Base-by-base conservation (phyloP, 2,113 vertebrate genomes). In the Desmodus rotundus region DNA sequence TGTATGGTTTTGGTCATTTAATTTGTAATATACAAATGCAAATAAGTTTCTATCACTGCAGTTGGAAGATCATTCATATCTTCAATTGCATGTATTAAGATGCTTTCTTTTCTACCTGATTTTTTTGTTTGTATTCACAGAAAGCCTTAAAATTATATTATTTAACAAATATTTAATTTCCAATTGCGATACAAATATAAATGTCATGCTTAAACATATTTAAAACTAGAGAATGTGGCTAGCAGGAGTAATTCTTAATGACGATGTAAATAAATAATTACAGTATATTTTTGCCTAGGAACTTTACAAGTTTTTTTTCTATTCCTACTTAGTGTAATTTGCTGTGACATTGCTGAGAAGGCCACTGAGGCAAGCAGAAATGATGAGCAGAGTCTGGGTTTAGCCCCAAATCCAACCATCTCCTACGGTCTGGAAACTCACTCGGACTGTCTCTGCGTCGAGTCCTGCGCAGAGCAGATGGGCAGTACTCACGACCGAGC, bases 91-190 rank as follows among this genome's bases (percentile, higher is more conserved):
- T 85, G 9, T 84, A 50, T 17, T 84, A 74, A 81, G 26, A 17
- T 73, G 7, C 5, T 73, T 74, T 65, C 31, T 93, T 84, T 84
- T 88, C n/a, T 74, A 77, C 2, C 4, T 26, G 1, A 33, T 67
- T 78, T 77, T 90, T 88, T 70, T 38, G 19, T 65, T 56, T 78
- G 11, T 3, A 77, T 47, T 82, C 52, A 93, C 14, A 83, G 17
- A 67, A 89, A 89, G 22, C 33, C 45, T 80, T 52, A 86, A 87
- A 68, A 91, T 87, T 54, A 33, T 68, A 65, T n/a, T 41, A 41
- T 78, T 54, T 87, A 93, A 91, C 7, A 88, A 88, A 80, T 70
- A 85, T n/a, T 85, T 92, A n/a, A 85, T 86, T 94, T 19, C 22
- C 50, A 63, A 54, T 54, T 72, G 9, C 87, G 24, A 63, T 72